These are phyloP conservation scores for Acanthococcus lagerstroemiae DNA, from an alignment of 2,888 invertebrate genomes.

Conservation along the genomic window DNA sequence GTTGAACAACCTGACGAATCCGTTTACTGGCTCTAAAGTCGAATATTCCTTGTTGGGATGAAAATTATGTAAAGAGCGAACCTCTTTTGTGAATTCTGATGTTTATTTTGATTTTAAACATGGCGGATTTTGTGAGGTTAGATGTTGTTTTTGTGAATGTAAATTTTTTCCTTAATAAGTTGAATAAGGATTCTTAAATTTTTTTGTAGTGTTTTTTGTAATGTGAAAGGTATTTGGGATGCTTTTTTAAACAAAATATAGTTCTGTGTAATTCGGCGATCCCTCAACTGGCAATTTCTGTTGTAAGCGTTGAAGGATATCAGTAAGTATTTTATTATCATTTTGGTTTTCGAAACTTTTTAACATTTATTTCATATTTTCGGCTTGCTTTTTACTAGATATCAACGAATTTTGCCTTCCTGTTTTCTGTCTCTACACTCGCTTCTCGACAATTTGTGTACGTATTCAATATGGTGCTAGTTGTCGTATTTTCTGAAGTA, in stretches of 20 bases:
- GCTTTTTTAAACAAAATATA: not conserved
- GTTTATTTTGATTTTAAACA: slow-evolving; percentile 32
- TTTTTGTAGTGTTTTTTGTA: slow-evolving; percentile 7
- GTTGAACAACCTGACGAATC: too few species aligned
- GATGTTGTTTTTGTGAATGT: slow-evolving; percentile 21
- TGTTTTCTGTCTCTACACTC: not conserved
- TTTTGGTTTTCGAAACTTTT: not conserved
- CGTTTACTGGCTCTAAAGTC: slow-evolving; percentile 26
- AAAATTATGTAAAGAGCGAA: slow-evolving; percentile 23
- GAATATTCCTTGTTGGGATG: slow-evolving; percentile 22
- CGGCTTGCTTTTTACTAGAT: not conserved
- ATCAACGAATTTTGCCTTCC: not conserved
- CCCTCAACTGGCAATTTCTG: not conserved
- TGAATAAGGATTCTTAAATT: slow-evolving; percentile 4
- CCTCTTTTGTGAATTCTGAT: slow-evolving; percentile 22
- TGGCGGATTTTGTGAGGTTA: slow-evolving; percentile 31
- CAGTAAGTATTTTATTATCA: slow-evolving; percentile 28
- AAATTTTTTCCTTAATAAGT: slow-evolving; percentile 10
- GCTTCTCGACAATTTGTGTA: not conserved
- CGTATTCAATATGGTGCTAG: not conserved
- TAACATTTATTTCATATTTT: not conserved
- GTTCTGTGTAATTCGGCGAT: not conserved
- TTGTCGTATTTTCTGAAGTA: too few species aligned
- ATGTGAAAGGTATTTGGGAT: not conserved
- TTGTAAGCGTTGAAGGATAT: slow-evolving; percentile 21